Base-by-base conservation (phyloP, 2,888 invertebrate species). In the Sepioteuthis lessoniana region DNA sequence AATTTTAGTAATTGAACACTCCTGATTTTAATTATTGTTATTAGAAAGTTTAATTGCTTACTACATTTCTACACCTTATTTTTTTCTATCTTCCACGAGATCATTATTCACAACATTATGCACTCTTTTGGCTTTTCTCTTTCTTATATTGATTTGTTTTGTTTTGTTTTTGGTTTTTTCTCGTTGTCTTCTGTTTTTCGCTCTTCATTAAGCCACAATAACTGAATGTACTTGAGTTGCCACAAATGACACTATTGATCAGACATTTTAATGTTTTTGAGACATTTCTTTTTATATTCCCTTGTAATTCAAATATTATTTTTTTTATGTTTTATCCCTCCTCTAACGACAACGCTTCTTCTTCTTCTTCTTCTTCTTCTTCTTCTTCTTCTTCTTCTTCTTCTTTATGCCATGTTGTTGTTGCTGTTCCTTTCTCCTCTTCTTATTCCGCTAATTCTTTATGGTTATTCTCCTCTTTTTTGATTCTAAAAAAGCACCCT, bases 1-100 rank as follows among this genome's bases (percentile, higher is more conserved):
- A 76, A 76, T 76, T 76, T 76, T n/a, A n/a, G n/a, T 76, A 76
- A 76, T 76, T n/a, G 31, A 76, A 76, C 76, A 76, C n/a, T 76
- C 76, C n/a, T 76, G 76, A 76, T 76, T n/a, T 76, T 76, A n/a
- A n/a, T 76, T 35, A 76, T 76, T 76, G 13, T 76, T 76, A 76
- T 76, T 76, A 10, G 13, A 76, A 76, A 35, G 76, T n/a, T 76
- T n/a, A 76, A 35, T 76, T 76, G 76, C 16, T 76, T n/a, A 76
- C n/a, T 4, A 35, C 16, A 31, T 60, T 31, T 7, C 31, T 42
- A 42, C 42, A 42, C 3, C 7, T n/a, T n/a, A n/a, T 35, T 2
- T 76, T 76, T 76, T 31, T n/a, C n/a, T 13, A 8, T 8, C n/a
- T 76, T 76, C n/a, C n/a, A 31, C 19, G 76, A 35, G 3, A 13